Evolutionary conservation across 2,113 vertebrate species (phyloP), one percentile per base, ranked within the genome.

Genomic region (Procavia capensis): DNA sequence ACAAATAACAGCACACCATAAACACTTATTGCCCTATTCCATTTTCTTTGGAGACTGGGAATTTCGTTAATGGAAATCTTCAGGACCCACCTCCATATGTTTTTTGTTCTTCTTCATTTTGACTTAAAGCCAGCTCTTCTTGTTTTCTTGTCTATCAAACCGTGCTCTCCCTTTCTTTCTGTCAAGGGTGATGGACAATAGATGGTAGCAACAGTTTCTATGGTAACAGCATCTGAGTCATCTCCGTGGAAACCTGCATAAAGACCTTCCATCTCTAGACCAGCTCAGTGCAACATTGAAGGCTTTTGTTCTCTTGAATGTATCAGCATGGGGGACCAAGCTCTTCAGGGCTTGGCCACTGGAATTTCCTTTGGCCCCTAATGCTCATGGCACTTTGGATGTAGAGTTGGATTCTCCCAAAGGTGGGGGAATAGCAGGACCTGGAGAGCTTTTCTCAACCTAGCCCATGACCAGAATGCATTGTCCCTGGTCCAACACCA

Each of bases 181-280:
- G 72, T 97, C 64, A 80, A 61, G 91, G 85, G 57, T 95, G 94
- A 91, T 89, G 96, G 96, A 97, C 93, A 98, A 96, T 96, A 93
- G 81, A 82, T 72, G 78, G 59, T 39, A 94, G 97, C 97, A 95
- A 91, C 93, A 31, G 97, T 97, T 95, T 83, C 97, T 92, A 91
- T 97, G 96, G 97, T 64, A 90, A 97, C 95, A 88, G 95, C 93
- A 95, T 97, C 97, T 88, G 88, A 92, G 92, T 93, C 85, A 80
- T 97, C 95, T 95, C 97, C 95, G 78, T 96, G 96, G 97, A 92
- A 97, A 97, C 95, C 50, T 78, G 90, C 91, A 98, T 91, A 97
- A 97, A 97, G 96, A 64, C 96, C 86, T 93, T 92, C 83, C 96
- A 89, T 96, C 93, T 94, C 50, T 82, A 93, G 93, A 96, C 93